Percentiles rank a stretch among this genome's conserved stretches.
phyloP scores from a whole-genome alignment of 2,888 invertebrate species.

The Zygaena filipendulae region DNA sequence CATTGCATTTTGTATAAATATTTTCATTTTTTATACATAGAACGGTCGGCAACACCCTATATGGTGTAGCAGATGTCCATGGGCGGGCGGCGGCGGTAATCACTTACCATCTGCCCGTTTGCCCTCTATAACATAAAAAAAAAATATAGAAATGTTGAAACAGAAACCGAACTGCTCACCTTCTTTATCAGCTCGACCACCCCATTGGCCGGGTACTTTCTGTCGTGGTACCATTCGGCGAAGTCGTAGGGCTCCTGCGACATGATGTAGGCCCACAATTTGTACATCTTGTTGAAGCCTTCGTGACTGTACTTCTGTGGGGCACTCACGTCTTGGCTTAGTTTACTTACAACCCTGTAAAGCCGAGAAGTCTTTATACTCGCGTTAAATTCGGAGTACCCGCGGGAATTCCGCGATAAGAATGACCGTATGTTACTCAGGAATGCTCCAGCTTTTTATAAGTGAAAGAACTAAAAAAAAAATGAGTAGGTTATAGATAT shows the following conservation, averaged over 20 bases:
- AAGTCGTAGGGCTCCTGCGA: conserved; percentile 75
- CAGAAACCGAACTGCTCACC: too few relatives aligned
- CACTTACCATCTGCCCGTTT: too few relatives aligned
- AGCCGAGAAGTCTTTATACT: background rate
- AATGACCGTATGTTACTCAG: too few relatives aligned
- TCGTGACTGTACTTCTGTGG: conserved; percentile 40
- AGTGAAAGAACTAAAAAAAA: background rate
- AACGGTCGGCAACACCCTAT: too few relatives aligned
- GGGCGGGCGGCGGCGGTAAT: too few relatives aligned
- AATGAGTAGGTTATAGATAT: background rate
- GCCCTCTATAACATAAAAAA: too few relatives aligned
- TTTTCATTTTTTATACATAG: too few relatives aligned
- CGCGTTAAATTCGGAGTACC: too few relatives aligned
- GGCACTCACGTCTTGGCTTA: conserved; percentile 25
- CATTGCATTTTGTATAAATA: too few relatives aligned
- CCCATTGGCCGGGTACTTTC: conserved; percentile 48
- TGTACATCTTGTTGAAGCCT: conserved; percentile 68
- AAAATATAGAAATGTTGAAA: too few relatives aligned
- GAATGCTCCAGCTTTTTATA: too few relatives aligned
- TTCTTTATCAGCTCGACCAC: conserved; percentile 70
- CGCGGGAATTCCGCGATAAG: background rate
- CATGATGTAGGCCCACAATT: conserved; percentile 84
- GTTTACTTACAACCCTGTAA: conserved; percentile 34
- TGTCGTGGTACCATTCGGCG: conserved; percentile 70
- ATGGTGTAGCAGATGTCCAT: too few relatives aligned